Conservation (phyloP, 2,888 invertebrate genomes). For the Polietes domitor region DNA sequence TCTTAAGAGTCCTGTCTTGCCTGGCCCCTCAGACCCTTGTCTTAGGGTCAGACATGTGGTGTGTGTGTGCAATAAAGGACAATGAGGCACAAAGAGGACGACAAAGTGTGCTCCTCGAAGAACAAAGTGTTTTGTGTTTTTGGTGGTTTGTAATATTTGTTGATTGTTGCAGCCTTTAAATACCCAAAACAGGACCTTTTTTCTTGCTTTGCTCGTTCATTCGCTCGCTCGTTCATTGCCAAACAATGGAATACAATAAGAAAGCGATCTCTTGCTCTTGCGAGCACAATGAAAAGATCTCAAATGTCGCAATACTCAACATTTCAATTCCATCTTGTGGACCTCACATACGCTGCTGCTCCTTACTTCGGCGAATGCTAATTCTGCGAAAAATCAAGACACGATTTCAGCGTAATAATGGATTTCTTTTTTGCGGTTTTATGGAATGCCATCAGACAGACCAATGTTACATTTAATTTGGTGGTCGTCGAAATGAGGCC, state of each 20-base stretch:
- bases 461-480: slow-evolving; percentile 40
- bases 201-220: neutral
- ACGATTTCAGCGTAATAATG: slow-evolving; percentile 13
- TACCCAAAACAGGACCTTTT: slow-evolving; percentile 35
- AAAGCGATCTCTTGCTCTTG: slow-evolving; percentile 43
- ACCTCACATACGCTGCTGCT: slow-evolving; percentile 48
- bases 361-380: slow-evolving; percentile 40
- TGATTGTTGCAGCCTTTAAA: slow-evolving; percentile 32
- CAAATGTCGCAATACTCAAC: slow-evolving; percentile 50
- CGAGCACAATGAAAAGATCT: slow-evolving; percentile 45
- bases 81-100: slow-evolving; percentile 14
- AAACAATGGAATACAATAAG: slow-evolving; percentile 39
- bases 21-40: neutral
- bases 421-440: slow-evolving; percentile 54
- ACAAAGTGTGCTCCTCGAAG: slow-evolving; percentile 53
- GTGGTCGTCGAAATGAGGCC: neutral
- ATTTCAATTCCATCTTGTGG: slow-evolving; percentile 36
- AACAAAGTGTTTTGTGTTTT: neutral
- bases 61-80: slow-evolving; percentile 13
- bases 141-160: slow-evolving; percentile 42
- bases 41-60: slow-evolving; percentile 26
- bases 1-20: neutral
- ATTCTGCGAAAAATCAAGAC: slow-evolving; percentile 45
- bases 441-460: slow-evolving; percentile 47
- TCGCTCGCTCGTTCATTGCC: neutral